Base-by-base conservation (phyloP, 30 jellyfish, hydroid and myxozoan genomes). In the Calvadosia cruxmelitensis region DNA sequence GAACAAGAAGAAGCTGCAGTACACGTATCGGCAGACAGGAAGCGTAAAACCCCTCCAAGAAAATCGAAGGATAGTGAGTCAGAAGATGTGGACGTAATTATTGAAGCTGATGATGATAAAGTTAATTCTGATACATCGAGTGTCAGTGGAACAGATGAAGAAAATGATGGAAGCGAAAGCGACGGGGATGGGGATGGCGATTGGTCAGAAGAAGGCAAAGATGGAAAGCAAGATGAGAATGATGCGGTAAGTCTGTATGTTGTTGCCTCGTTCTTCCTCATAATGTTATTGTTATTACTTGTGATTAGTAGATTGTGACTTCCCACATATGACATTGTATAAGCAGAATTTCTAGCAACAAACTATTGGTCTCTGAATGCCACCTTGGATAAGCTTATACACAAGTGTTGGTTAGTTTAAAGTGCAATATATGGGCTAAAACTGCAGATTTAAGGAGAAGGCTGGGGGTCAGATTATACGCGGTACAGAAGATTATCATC, bases 61-160 rank as follows among this genome's bases (percentile, higher is more conserved):
- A 64, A 30, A 15, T 29, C 65, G 28, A 42, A 10, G 20, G 57
- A 20, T 42, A 20, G 15, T 5, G 20, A 42, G 20, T 10, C 10
- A 5, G 57, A 42, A 5, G 57, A 42, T 42, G 57, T 5, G 20
- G n/a, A n/a, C n/a, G n/a, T n/a, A n/a, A n/a, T n/a, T n/a, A n/a
- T n/a, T n/a, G n/a, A n/a, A n/a, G n/a, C n/a, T n/a, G n/a, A n/a
- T n/a, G n/a, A n/a, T n/a, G n/a, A n/a, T n/a, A n/a, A n/a, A n/a
- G n/a, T n/a, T n/a, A n/a, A 70, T 24, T 67, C 52, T 24, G 77
- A 23, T 10, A 62, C 3, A 13, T 80, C 65, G 33, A 71, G 66
- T 0, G 84, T 53, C 33, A 27, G 73, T 0, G 93, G 71, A 32
- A 84, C 84, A 3, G 70, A 79, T 50, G 84, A 78, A 71, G 92